Conservation (phyloP, 2,888 invertebrate genomes). For the Scaptomyza reducta region DNA sequence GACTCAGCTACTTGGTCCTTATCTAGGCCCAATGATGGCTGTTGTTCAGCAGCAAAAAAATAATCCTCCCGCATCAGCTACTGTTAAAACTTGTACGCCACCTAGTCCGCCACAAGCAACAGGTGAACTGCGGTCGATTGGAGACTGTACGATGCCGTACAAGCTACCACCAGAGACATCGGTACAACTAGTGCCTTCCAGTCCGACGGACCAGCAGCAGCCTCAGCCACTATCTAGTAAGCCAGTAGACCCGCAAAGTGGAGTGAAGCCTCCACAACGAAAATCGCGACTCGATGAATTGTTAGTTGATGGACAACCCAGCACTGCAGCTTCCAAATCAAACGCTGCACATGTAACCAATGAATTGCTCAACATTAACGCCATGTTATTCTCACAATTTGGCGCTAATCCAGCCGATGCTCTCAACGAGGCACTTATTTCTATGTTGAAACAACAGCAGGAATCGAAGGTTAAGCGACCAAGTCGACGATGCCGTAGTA, state of each 20-base stretch:
- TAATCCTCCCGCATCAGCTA: constrained; percentile 26
- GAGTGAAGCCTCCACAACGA: constrained; percentile 31
- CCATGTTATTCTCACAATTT: constrained; percentile 63
- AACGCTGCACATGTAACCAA: constrained; percentile 62
- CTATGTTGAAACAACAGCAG: constrained; percentile 76
- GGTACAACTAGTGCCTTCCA: constrained; percentile 82
- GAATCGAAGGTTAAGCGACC: constrained; percentile 60
- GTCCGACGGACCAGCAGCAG: constrained; percentile 66
- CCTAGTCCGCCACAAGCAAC: constrained; percentile 38
- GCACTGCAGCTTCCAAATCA: constrained; percentile 28
- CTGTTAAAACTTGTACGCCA: constrained; percentile 25
- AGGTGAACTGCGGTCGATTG: constrained; percentile 39
- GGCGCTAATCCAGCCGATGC: constrained; percentile 57
- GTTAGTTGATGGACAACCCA: constrained; percentile 9
- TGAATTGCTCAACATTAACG: constrained; percentile 57
- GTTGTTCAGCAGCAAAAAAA: constrained; percentile 72
- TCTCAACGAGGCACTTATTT: constrained; percentile 75
- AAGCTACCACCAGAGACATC: constrained; percentile 83
- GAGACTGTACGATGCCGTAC: constrained; percentile 78
- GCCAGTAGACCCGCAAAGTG: background rate
- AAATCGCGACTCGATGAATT: constrained; percentile 39
- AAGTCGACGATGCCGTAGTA: constrained; percentile 59
- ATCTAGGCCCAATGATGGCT: constrained; percentile 74
- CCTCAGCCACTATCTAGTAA: constrained; percentile 17
- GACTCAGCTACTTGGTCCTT: constrained; percentile 82